These are phyloP conservation scores for Eueremaeus valkanovi DNA, from an alignment of 2,888 invertebrate species.

Conservation along the genomic window DNA sequence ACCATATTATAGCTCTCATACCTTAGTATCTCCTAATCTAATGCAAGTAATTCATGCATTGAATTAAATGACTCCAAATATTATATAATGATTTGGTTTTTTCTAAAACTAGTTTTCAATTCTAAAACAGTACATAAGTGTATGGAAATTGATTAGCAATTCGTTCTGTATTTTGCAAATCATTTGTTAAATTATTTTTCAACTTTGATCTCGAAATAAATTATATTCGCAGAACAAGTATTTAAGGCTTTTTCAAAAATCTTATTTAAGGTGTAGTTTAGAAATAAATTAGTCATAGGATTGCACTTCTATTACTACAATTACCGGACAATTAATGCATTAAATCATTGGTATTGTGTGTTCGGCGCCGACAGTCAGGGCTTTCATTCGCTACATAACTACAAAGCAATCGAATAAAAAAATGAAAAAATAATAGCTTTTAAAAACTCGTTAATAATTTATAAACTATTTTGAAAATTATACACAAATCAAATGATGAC, in stretches of 20 bases:
- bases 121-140: not conserved
- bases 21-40: not conserved
- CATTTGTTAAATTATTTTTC: not conserved
- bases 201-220: too few species aligned
- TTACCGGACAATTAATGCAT: not conserved
- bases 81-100: constrained; percentile 14
- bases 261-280: constrained; percentile 14
- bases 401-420: too few species aligned
- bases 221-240: not conserved
- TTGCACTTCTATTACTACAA: not conserved
- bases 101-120: constrained; percentile 4
- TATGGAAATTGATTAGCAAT: constrained; percentile 17
- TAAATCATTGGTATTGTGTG: too few species aligned
- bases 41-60: not conserved
- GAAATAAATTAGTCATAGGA: constrained; percentile 1
- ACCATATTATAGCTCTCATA: too few species aligned
- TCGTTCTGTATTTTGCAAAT: not conserved
- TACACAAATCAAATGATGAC: not conserved
- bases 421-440: not conserved
- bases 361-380: too few species aligned
- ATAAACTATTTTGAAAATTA: not conserved
- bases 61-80: constrained; percentile 8
- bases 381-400: too few species aligned
- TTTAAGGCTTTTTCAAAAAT: not conserved
- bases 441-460: not conserved